Evolutionary conservation across 2,888 invertebrate species (phyloP).

Genomic region (Sisyra terminalis): DNA sequence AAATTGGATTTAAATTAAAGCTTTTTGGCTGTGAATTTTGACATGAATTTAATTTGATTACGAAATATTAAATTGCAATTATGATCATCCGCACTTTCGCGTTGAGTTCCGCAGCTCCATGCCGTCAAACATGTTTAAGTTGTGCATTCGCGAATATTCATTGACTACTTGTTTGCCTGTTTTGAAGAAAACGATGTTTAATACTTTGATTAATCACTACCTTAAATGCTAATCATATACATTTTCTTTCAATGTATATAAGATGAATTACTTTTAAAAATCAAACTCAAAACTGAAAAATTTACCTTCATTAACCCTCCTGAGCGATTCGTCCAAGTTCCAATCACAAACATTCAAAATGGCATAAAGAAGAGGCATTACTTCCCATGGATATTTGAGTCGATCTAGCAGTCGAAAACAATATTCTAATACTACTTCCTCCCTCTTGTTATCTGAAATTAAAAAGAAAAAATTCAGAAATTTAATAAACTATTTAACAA

Average conservation of each 20-base stretch:
- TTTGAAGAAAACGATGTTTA: background rate
- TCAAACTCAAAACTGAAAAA: conserved; percentile 1
- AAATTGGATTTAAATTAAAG: conserved; percentile 1
- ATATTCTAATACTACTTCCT: conserved; percentile 47
- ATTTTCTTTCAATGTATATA: background rate
- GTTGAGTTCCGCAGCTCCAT: conserved; percentile 56
- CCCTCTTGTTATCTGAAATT: conserved; percentile 29
- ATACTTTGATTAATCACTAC: background rate
- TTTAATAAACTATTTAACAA: background rate
- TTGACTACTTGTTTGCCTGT: conserved; percentile 54
- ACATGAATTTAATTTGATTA: background rate
- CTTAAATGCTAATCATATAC: background rate
- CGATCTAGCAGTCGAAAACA: conserved; percentile 57
- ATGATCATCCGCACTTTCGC: conserved; percentile 69
- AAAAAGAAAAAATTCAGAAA: conserved; percentile 10
- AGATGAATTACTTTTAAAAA: background rate
- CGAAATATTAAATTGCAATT: conserved; percentile 20
- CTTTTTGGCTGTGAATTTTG: background rate
- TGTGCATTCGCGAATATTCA: conserved; percentile 58
- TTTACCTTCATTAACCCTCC: conserved; percentile 61
- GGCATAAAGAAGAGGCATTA: conserved; percentile 64
- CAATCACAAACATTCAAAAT: conserved; percentile 60
- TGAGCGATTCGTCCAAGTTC: conserved; percentile 57
- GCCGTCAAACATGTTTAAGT: conserved; percentile 60
- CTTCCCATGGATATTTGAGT: conserved; percentile 64